Percentiles rank a stretch among this genome's conserved stretches.
Evolutionary conservation across 37 sponge, comb jelly and placozoan species (phyloP).

Genomic region (Geodia barretti): DNA sequence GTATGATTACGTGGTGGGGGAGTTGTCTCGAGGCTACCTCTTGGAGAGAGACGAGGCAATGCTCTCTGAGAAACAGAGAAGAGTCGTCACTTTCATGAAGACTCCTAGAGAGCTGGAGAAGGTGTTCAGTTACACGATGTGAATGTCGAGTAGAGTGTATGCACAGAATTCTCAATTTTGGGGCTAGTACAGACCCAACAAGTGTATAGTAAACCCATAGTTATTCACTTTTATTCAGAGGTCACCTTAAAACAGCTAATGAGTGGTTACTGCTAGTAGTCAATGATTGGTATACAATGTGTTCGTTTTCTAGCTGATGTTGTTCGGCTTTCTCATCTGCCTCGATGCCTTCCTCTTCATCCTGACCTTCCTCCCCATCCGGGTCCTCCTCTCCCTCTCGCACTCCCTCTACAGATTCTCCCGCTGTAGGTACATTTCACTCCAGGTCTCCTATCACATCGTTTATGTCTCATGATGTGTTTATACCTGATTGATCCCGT

Average conservation of each 20-base stretch:
- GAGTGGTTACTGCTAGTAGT: no score
- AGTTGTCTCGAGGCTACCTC: constrained; percentile 75
- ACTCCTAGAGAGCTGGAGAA: constrained; percentile 87
- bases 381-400: constrained; percentile 53
- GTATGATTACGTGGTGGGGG: constrained; percentile 50
- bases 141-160: no score
- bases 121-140: constrained; percentile 33
- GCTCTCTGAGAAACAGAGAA: constrained; percentile 70
- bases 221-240: no score
- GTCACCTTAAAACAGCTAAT: no score
- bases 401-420: constrained; percentile 21
- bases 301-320: constrained; percentile 54
- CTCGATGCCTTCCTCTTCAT: constrained; percentile 90
- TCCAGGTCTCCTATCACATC: no score
- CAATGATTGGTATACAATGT: no score
- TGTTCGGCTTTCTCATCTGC: constrained; percentile 90
- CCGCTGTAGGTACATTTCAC: constrained; percentile 22
- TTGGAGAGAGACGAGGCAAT: constrained; percentile 52
- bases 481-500: background rate
- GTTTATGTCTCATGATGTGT: no score
- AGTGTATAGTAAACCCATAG: no score
- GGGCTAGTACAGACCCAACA: no score
- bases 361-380: constrained; percentile 89
- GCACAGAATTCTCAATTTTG: no score
- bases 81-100: constrained; percentile 78